phyloP scores from a whole-genome alignment of 1,140 invertebrate genomes.

The Anastatus disparis region DNA sequence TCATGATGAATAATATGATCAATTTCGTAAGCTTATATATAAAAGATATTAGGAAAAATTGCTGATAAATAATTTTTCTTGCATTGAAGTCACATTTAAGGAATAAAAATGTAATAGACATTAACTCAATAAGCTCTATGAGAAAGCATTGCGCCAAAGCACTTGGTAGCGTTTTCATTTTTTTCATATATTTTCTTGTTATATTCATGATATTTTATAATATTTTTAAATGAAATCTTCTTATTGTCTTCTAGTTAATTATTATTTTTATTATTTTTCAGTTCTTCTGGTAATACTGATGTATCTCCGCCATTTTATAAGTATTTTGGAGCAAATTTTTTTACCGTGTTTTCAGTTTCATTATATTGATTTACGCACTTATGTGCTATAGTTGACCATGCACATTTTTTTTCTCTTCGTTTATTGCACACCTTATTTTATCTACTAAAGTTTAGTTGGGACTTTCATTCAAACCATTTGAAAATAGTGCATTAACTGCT shows the following conservation, averaged over 20 bases:
- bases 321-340: background rate
- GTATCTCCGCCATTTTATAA: background rate
- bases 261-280: constrained; percentile 12
- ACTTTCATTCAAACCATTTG: constrained; percentile 40
- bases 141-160: too few species aligned
- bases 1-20: too few species aligned
- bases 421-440: constrained; percentile 2
- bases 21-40: too few species aligned
- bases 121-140: too few species aligned
- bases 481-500: constrained; percentile 31
- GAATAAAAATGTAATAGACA: too few species aligned
- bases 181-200: constrained; percentile 35
- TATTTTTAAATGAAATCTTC: constrained; percentile 17
- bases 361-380: background rate
- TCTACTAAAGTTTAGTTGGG: background rate
- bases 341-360: background rate
- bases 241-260: constrained; percentile 11
- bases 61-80: too few species aligned
- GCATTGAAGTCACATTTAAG: too few species aligned
- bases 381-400: background rate
- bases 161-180: too few species aligned
- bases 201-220: constrained; percentile 28
- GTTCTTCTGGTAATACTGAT: constrained; percentile 15
- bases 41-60: too few species aligned
- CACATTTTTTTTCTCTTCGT: background rate